Evolutionary conservation across 1,140 invertebrate genomes (phyloP).

Genomic region (Asobara japonica): DNA sequence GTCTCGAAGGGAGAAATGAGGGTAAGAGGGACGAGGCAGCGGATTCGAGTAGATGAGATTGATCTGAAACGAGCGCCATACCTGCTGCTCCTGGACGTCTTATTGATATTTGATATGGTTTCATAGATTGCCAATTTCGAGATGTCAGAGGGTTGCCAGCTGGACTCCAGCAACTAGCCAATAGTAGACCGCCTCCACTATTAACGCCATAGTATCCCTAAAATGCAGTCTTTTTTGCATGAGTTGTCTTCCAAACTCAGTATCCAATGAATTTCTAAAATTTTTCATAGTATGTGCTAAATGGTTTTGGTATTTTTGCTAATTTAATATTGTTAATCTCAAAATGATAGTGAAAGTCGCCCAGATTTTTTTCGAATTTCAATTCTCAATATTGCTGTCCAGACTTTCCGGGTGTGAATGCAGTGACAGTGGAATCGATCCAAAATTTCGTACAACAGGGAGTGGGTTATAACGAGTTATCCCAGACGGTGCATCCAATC

Average conservation of each 20-base stretch:
- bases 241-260: too few species aligned
- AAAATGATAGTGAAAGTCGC: too few species aligned
- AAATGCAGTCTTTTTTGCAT: too few species aligned
- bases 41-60: background rate
- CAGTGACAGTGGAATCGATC: constrained; percentile 59
- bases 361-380: background rate
- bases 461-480: constrained; percentile 55
- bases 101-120: background rate
- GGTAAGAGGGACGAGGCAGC: background rate
- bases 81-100: background rate
- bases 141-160: too few species aligned
- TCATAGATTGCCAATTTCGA: background rate
- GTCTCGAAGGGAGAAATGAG: constrained; percentile 33
- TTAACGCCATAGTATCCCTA: too few species aligned
- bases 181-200: too few species aligned
- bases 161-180: too few species aligned
- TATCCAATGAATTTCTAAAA: too few species aligned
- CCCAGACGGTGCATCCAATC: constrained; percentile 63
- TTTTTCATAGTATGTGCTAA: too few species aligned
- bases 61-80: background rate
- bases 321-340: too few species aligned
- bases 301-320: too few species aligned
- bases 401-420: constrained; percentile 61
- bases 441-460: constrained; percentile 43
- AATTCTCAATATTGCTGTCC: constrained; percentile 5